Conservation (phyloP, 2,113 vertebrate genomes). For the Gracilinanus agilis region DNA sequence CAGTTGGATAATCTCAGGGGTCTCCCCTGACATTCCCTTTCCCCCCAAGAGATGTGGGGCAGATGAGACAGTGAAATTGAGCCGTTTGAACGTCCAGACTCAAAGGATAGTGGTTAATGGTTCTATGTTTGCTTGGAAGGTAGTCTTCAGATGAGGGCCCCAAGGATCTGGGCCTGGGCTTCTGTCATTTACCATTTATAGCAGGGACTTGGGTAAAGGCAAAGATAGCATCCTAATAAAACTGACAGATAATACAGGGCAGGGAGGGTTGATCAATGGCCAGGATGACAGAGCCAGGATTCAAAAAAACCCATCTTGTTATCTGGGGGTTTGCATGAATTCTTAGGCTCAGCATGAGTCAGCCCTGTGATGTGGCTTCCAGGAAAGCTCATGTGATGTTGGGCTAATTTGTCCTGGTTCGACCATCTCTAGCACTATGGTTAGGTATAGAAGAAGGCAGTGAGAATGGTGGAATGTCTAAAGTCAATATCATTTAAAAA, state of each 20-base stretch:
- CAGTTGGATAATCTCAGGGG: not conserved
- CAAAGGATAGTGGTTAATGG: not conserved
- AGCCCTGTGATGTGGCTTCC: not conserved
- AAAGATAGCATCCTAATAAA: not conserved
- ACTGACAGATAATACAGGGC: not conserved
- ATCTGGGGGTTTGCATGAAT: not conserved
- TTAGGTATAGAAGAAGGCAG: not conserved
- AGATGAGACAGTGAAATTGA: not conserved
- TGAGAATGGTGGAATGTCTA: not conserved
- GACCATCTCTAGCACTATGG: not conserved
- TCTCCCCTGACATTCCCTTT: not conserved
- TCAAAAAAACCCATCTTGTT: not conserved
- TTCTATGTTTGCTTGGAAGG: not conserved
- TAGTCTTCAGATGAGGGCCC: not conserved
- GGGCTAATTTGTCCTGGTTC: not conserved
- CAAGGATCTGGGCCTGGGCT: not conserved
- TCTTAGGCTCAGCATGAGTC: not conserved
- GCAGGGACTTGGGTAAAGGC: not conserved
- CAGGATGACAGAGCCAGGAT: not conserved
- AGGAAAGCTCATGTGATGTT: not conserved
- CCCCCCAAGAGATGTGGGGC: not conserved
- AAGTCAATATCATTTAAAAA: not conserved
- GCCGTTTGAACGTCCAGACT: not conserved
- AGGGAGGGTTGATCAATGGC: not conserved
- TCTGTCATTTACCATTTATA: not conserved